Evolutionary conservation across 2,113 vertebrate species (phyloP), one percentile per base, ranked within the genome.

Genomic region (Manacus vitellinus): DNA sequence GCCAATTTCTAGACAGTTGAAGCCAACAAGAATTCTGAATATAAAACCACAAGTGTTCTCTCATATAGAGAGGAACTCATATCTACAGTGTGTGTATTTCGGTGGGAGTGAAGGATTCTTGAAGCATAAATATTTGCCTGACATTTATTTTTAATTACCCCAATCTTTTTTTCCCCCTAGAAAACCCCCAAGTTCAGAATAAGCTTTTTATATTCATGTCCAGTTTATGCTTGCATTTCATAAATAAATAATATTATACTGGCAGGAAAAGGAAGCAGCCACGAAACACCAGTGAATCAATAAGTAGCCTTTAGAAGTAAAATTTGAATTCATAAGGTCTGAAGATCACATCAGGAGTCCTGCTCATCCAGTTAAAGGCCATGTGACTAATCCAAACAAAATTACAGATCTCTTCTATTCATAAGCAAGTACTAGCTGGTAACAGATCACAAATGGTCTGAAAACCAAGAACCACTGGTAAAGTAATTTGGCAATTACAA

Each of bases 401-500:
- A 90, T 70, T 80, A 61, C 33, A 35, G 6, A 33, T 28, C 49
- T 67, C 39, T 88, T 33, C 37, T 54, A 88, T 56, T 92, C 78
- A 61, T 24, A 70, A 85, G 39, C 47, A 74, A 75, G 55, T 43
- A 61, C 11, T 17, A 56, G 44, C 86, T 84, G 52, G 27, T 65
- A 90, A 56, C 55, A 86, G 68, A 62, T 92, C 78, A 54, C 22
- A 90, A 92, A 79, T 14, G 2, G 77, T 74, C 82, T 72, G 49
- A 68, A 88, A 31, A 18, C 30, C 39, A 83, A 77, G 80, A 94
- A 71, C 9, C 37, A 63, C 2, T 56, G 41, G 30, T 71, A 86
- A 96, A 90, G 39, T 31, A 78, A 68, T 96, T 66, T 89, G 58
- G 30, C 46, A 86, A 41, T 82, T 96, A 79, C 52, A 92, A 95